A percentile compares a stretch with the other conserved stretches of the same genome.
These are phyloP conservation scores for Thelaira solivaga DNA, from an alignment of 2,888 invertebrate species.

Conservation along the genomic window DNA sequence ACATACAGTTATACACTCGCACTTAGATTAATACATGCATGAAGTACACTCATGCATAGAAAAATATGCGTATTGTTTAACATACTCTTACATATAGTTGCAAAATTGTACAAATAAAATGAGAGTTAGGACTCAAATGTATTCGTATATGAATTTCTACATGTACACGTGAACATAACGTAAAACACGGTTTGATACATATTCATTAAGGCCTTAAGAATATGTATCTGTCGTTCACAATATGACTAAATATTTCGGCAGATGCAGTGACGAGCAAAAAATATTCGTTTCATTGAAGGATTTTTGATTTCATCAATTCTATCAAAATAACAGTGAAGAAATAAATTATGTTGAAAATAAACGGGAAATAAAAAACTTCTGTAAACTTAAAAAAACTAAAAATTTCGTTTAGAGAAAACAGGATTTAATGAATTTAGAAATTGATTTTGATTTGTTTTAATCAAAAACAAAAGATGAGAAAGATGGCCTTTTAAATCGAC, in stretches of 20 bases:
- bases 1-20: background rate
- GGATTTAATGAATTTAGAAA: no score
- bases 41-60: background rate
- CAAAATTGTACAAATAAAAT: slow-evolving; percentile 30
- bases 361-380: no score
- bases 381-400: no score
- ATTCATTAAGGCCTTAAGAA: slow-evolving; percentile 45
- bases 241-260: slow-evolving; percentile 18
- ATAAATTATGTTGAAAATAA: no score
- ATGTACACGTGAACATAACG: no score
- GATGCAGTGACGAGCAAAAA: background rate
- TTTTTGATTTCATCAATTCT: background rate
- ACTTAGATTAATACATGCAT: background rate
- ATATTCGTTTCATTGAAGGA: background rate
- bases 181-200: slow-evolving; percentile 24
- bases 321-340: no score
- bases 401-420: no score
- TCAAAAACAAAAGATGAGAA: no score
- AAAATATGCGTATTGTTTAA: slow-evolving; percentile 29
- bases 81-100: slow-evolving; percentile 4
- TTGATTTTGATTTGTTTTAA: no score
- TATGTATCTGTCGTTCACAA: slow-evolving; percentile 16
- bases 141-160: no score
- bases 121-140: no score
- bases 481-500: no score